Evolutionary conservation across 2,888 invertebrate species (phyloP).

Genomic region (Hypsopygia costalis): DNA sequence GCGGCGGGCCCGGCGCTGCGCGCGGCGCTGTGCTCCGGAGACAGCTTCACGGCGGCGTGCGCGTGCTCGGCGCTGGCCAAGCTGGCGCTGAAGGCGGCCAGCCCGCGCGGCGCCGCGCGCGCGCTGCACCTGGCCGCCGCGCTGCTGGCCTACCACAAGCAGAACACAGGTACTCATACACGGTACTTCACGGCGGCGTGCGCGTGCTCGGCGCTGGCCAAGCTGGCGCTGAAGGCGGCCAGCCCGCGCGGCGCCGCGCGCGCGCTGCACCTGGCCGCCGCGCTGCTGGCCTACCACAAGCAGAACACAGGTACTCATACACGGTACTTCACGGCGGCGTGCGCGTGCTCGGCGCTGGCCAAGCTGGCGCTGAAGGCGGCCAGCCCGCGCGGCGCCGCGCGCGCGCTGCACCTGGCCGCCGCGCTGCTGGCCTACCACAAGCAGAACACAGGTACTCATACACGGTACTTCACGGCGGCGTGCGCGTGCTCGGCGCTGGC

Average conservation of each 20-base stretch:
- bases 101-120: constrained; percentile 75
- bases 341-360: constrained; percentile 93
- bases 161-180: constrained; percentile 29
- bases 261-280: constrained; percentile 93
- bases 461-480: constrained; percentile 96
- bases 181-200: constrained; percentile 97
- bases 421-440: constrained; percentile 83
- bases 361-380: constrained; percentile 88
- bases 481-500: constrained; percentile 94
- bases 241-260: constrained; percentile 75
- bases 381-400: constrained; percentile 65
- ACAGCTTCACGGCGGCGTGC: constrained; percentile 97
- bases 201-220: constrained; percentile 93
- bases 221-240: constrained; percentile 86
- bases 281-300: constrained; percentile 82
- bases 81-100: constrained; percentile 84
- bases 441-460: constrained; percentile 31
- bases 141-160: constrained; percentile 80
- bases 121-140: constrained; percentile 94
- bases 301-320: constrained; percentile 31
- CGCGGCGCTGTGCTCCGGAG: constrained; percentile 94
- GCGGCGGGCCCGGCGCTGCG: constrained; percentile 76
- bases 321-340: constrained; percentile 96
- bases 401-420: constrained; percentile 93
- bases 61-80: constrained; percentile 95